A percentile compares a stretch with the other conserved stretches of the same genome.
Conservation (phyloP, 2,888 invertebrate species). For the Auanema freiburgensis region DNA sequence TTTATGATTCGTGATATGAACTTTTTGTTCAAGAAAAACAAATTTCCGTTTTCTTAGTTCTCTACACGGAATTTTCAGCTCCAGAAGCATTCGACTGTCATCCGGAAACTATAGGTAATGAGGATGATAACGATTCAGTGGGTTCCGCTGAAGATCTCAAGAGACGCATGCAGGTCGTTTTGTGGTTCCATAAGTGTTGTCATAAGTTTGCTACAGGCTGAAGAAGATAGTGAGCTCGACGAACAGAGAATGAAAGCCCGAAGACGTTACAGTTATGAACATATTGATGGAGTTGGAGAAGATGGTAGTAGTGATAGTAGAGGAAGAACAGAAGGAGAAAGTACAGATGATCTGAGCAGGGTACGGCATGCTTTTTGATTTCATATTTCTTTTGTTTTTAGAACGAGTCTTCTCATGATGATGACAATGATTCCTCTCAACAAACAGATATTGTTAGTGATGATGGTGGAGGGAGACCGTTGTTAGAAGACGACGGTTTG, state of each 20-base stretch:
- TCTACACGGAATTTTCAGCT: background rate
- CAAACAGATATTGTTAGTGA: slow-evolving; percentile 34
- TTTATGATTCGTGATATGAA: too few species aligned
- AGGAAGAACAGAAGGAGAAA: slow-evolving; percentile 40
- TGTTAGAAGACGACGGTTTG: slow-evolving; percentile 47
- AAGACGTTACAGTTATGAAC: slow-evolving; percentile 40
- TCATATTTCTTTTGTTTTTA: slow-evolving; percentile 2
- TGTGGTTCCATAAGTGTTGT: background rate
- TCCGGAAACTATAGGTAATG: background rate
- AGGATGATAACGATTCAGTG: slow-evolving; percentile 29
- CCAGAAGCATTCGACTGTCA: too few species aligned
- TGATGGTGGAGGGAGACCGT: slow-evolving; percentile 43
- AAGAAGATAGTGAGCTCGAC: slow-evolving; percentile 39
- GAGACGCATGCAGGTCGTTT: slow-evolving; percentile 21
- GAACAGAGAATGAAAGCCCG: slow-evolving; percentile 43
- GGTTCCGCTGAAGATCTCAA: slow-evolving; percentile 33
- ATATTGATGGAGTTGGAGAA: slow-evolving; percentile 51
- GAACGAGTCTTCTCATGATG: slow-evolving; percentile 40
- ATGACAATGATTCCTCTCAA: slow-evolving; percentile 35
- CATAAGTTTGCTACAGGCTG: slow-evolving; percentile 3
- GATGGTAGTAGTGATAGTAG: slow-evolving; percentile 43
- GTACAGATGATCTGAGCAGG: slow-evolving; percentile 22
- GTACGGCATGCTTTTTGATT: slow-evolving; percentile 8
- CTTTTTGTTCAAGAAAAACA: background rate
- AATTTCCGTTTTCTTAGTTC: slow-evolving; percentile 1